Percentiles rank a stretch among this genome's conserved stretches.
phyloP scores from a whole-genome alignment of 2,888 invertebrate species.

The Glaucopsyche alexis region DNA sequence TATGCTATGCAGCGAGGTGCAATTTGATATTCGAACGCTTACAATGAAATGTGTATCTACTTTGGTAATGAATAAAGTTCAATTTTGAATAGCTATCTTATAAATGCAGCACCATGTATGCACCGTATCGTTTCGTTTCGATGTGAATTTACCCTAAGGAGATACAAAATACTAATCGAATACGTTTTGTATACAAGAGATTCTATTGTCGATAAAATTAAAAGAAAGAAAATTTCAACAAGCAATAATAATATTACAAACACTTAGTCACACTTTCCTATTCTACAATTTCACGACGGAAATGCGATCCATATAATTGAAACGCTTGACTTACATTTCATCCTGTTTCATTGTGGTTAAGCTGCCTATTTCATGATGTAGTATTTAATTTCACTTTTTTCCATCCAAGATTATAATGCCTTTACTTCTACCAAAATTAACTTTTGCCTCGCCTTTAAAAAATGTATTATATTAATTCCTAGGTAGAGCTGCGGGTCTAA shows the following conservation, averaged over 20 bases:
- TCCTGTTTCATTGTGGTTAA: conserved; percentile 6
- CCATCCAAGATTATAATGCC: not conserved
- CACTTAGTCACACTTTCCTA: conserved; percentile 19
- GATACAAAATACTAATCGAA: no score
- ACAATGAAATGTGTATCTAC: no score
- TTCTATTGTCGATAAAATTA: not conserved
- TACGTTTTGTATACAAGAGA: not conserved
- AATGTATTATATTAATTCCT: no score
- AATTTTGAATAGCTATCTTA: no score
- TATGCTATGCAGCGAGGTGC: no score
- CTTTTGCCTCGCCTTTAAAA: no score
- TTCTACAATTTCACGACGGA: conserved; percentile 5
- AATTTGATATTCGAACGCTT: no score
- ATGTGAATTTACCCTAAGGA: no score
- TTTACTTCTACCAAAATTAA: not conserved
- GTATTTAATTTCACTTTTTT: not conserved
- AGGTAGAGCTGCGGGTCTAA: no score
- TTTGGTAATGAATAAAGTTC: no score
- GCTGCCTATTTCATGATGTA: not conserved
- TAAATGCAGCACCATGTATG: no score
- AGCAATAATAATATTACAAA: not conserved
- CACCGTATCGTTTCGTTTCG: no score
- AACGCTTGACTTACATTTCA: conserved; percentile 25
- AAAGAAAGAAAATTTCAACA: not conserved
- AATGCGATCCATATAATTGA: conserved; percentile 5